Conservation (phyloP, 37 sponge, comb jelly and placozoan species). For the Mnemiopsis leidyi region DNA sequence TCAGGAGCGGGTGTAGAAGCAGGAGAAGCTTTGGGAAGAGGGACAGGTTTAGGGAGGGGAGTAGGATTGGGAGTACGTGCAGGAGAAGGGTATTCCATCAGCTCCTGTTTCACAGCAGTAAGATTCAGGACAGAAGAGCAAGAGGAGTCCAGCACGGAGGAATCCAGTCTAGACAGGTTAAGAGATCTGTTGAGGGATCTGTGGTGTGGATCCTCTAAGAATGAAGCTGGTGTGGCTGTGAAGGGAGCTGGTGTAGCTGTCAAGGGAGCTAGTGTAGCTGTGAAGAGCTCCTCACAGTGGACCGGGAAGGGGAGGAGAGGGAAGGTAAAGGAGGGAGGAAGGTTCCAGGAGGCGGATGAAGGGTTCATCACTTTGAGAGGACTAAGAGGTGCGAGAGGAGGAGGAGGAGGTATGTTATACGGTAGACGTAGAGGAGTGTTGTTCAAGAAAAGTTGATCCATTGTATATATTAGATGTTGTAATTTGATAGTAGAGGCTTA, state of each 20-base stretch:
- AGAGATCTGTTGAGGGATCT: conserved; percentile 3
- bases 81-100: background rate
- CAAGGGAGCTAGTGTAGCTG: background rate
- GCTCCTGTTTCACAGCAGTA: conserved; percentile 36
- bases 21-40: background rate
- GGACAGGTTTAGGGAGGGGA: background rate
- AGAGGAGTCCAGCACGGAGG: conserved; percentile 9
- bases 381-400: conserved; percentile 59
- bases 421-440: background rate
- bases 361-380: background rate
- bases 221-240: background rate
- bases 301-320: conserved; percentile 28
- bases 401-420: conserved; percentile 23
- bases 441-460: background rate
- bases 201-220: background rate
- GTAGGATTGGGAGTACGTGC: background rate
- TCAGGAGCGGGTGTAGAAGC: background rate
- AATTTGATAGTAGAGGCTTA: too few relatives aligned
- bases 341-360: background rate
- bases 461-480: too few relatives aligned
- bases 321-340: background rate
- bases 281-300: conserved; percentile 23
- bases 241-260: background rate
- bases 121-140: conserved; percentile 11
- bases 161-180: background rate